phyloP scores from a whole-genome alignment of 2,113 vertebrate species.

The Menidia beryllina region DNA sequence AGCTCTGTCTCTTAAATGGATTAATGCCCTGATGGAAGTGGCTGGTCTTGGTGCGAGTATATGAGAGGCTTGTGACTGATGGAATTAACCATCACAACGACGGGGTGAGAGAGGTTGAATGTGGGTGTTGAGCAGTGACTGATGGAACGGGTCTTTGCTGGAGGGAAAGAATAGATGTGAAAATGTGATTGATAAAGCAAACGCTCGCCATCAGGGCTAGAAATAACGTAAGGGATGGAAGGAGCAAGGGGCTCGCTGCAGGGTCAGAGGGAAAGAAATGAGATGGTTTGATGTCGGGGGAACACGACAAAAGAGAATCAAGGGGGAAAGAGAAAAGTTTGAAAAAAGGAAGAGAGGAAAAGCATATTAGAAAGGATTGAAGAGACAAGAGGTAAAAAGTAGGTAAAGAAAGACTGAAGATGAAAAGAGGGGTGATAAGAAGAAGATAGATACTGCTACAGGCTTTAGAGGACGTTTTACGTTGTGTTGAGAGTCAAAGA shows the following conservation, averaged over 20 bases:
- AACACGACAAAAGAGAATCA: background rate
- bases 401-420: background rate
- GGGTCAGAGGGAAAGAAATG: slow-evolving; percentile 55
- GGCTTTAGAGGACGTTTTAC: slow-evolving; percentile 39
- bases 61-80: slow-evolving; percentile 74
- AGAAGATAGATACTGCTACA: slow-evolving; percentile 17
- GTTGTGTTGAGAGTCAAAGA: slow-evolving; percentile 48
- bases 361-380: background rate
- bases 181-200: slow-evolving; percentile 75
- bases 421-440: slow-evolving; percentile 13
- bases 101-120: slow-evolving; percentile 60
- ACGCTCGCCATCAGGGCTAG: slow-evolving; percentile 61
- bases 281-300: slow-evolving; percentile 22
- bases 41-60: slow-evolving; percentile 39
- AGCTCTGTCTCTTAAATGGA: slow-evolving; percentile 67
- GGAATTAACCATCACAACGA: slow-evolving; percentile 73
- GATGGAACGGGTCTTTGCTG: slow-evolving; percentile 64
- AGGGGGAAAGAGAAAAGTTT: slow-evolving; percentile 2
- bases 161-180: slow-evolving; percentile 66
- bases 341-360: background rate
- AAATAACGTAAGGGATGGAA: slow-evolving; percentile 55
- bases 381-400: background rate
- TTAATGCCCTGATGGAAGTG: slow-evolving; percentile 71
- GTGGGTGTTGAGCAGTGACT: slow-evolving; percentile 69
- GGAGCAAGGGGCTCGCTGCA: slow-evolving; percentile 14